phyloP scores from a whole-genome alignment of 2,113 vertebrate species.

The Chinchilla lanigera region DNA sequence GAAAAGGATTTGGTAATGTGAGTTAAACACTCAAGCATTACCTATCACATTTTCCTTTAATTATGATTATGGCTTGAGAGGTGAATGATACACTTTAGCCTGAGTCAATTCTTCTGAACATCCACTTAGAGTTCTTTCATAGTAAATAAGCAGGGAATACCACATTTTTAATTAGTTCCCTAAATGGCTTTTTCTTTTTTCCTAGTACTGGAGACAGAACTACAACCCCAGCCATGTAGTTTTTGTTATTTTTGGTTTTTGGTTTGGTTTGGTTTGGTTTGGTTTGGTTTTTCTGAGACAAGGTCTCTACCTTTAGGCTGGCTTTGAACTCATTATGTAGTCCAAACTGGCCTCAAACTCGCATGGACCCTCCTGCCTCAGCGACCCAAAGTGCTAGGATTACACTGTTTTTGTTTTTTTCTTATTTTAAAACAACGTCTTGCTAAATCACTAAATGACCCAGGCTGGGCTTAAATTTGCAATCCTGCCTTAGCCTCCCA shows the following conservation, averaged over 20 bases:
- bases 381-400: background rate
- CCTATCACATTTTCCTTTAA: conserved; percentile 24
- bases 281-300: background rate
- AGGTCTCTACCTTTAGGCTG: background rate
- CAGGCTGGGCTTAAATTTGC: background rate
- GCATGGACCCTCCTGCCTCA: background rate
- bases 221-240: background rate
- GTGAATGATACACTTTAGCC: conserved; percentile 25
- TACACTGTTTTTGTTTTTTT: background rate
- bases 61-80: conserved; percentile 20
- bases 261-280: background rate
- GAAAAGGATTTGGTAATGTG: background rate
- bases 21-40: conserved; percentile 41
- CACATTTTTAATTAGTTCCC: conserved; percentile 33
- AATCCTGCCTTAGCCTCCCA: background rate
- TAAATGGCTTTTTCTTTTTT: background rate
- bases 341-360: background rate
- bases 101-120: conserved; percentile 36
- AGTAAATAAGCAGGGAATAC: conserved; percentile 30
- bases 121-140: conserved; percentile 4
- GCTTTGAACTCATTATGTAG: background rate
- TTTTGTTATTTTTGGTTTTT: background rate
- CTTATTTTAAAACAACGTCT: background rate
- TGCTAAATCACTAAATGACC: background rate
- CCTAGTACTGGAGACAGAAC: background rate